These are phyloP conservation scores for Chiroxiphia lanceolata DNA, from an alignment of 2,797 vertebrate species.

Conservation along the genomic window DNA sequence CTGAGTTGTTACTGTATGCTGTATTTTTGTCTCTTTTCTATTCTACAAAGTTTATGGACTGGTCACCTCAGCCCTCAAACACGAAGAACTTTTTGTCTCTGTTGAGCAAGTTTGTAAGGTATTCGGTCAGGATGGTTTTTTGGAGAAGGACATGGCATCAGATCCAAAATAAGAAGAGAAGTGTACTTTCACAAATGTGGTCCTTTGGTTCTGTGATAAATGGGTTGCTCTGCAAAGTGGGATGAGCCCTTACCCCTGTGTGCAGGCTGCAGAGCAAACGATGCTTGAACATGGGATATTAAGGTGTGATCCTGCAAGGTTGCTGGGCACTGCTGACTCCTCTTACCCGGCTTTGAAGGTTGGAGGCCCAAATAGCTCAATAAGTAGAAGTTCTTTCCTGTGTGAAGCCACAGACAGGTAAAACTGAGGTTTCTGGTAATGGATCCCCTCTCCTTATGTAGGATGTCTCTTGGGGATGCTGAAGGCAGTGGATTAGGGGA, in stretches of 20 bases:
- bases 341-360: not conserved
- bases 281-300: not conserved
- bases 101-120: not conserved
- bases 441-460: accelerated
- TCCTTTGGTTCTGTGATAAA: not conserved
- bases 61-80: not conserved
- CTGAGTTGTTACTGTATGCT: not conserved
- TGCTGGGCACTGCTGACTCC: not conserved
- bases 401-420: not conserved
- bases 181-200: not conserved
- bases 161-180: not conserved
- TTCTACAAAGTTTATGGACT: not conserved
- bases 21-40: not conserved
- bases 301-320: not conserved
- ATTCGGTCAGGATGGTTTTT: not conserved
- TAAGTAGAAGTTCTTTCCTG: not conserved
- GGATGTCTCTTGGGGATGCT: not conserved
- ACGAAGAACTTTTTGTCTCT: not conserved
- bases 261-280: not conserved
- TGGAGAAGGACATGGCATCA: not conserved
- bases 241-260: not conserved
- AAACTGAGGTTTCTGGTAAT: not conserved
- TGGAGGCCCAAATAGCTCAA: not conserved
- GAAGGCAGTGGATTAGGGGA: not conserved
- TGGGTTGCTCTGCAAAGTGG: not conserved